Evolutionary conservation across 2,113 vertebrate genomes (phyloP).

Genomic region (Sisor rabdophorus): DNA sequence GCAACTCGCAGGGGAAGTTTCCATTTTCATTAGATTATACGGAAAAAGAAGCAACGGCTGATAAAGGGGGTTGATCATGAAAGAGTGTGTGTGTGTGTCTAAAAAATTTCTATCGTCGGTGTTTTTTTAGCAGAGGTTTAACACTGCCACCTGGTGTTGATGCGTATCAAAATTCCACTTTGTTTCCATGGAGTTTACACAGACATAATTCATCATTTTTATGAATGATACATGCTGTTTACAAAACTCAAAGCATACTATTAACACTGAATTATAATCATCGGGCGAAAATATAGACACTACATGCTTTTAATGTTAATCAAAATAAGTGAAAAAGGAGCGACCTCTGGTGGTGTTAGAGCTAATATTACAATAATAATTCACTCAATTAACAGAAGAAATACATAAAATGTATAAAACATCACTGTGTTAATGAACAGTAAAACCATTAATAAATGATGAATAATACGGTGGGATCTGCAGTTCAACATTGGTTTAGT

Average conservation of each 20-base stretch:
- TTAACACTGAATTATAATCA: slow-evolving; percentile 47
- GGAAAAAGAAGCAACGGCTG: too few species aligned
- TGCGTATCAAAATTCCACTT: too few species aligned
- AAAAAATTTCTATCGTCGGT: too few species aligned
- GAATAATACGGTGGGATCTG: background rate
- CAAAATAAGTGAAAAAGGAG: background rate
- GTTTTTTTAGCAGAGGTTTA: background rate
- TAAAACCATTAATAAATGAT: background rate
- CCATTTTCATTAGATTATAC: too few species aligned
- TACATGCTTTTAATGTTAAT: slow-evolving; percentile 23
- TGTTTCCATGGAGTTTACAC: too few species aligned
- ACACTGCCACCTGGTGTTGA: slow-evolving; percentile 52
- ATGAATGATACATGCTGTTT: slow-evolving; percentile 63
- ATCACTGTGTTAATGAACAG: slow-evolving; percentile 4
- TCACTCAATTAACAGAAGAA: background rate
- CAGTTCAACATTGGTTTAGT: background rate
- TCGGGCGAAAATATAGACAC: slow-evolving; percentile 22
- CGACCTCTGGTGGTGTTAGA: too few species aligned
- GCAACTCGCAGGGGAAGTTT: too few species aligned
- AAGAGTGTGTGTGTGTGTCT: too few species aligned
- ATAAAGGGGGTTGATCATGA: too few species aligned
- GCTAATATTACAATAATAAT: background rate
- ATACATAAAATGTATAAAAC: background rate
- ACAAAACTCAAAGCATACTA: slow-evolving; percentile 56
- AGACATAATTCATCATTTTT: too few species aligned